Percentiles rank a stretch among this genome's conserved stretches.
phyloP scores from a whole-genome alignment of 2,797 vertebrate genomes.

The Peromyscus nudipes region DNA sequence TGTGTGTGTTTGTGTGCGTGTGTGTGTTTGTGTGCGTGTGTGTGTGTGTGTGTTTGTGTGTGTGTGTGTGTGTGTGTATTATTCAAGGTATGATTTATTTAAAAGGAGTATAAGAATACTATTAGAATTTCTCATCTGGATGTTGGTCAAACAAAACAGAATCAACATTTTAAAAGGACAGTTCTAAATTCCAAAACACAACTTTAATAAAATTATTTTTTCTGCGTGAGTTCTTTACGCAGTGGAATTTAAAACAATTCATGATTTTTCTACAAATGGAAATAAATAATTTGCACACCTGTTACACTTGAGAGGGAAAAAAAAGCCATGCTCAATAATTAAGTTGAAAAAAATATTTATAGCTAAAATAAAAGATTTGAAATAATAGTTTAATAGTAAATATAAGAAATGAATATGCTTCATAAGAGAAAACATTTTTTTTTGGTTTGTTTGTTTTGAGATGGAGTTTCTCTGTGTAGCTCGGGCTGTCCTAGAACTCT shows the following conservation, averaged over 20 bases:
- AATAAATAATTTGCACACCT: not conserved
- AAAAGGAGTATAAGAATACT: not conserved
- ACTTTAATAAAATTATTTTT: not conserved
- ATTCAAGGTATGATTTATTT: constrained; percentile 40
- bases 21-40: not conserved
- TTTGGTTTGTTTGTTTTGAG: not conserved
- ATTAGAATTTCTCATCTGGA: not conserved
- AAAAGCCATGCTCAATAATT: not conserved
- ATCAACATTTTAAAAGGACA: not conserved
- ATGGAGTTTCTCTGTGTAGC: not conserved
- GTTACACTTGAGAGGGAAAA: not conserved
- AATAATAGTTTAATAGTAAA: constrained; percentile 10
- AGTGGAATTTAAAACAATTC: not conserved
- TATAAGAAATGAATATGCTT: constrained; percentile 14
- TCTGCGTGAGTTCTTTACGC: not conserved
- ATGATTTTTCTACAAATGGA: constrained; percentile 1
- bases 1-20: too few relatives aligned
- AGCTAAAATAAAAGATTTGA: not conserved
- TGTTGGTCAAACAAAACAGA: not conserved
- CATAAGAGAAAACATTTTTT: not conserved
- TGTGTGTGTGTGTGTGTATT: not conserved
- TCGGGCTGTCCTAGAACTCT: not conserved
- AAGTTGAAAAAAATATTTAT: constrained; percentile 29
- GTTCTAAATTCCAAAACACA: constrained; percentile 25
- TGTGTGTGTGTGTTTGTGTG: not conserved